phyloP scores from a whole-genome alignment of 2,888 invertebrate genomes.

The Koerneria pararmatus region DNA sequence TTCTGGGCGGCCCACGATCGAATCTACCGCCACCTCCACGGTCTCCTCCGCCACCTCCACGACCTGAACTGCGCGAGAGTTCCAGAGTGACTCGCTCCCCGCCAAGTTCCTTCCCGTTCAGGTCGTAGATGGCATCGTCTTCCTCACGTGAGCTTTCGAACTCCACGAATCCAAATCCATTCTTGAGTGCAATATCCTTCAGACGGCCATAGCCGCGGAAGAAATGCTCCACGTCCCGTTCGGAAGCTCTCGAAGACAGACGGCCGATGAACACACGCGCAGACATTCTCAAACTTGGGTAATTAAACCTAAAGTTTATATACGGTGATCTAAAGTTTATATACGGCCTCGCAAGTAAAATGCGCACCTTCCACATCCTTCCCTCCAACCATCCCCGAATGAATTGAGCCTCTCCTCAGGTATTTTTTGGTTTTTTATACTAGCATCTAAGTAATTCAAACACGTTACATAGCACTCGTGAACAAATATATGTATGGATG shows the following conservation, averaged over 20 bases:
- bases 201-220: constrained; percentile 91
- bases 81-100: constrained; percentile 62
- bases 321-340: no score
- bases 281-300: no score
- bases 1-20: no score
- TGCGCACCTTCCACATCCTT: no score
- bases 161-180: constrained; percentile 90
- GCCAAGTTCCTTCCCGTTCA: constrained; percentile 64
- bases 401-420: no score
- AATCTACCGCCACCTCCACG: constrained; percentile 28
- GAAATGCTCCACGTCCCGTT: constrained; percentile 90
- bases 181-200: constrained; percentile 88
- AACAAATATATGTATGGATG: no score
- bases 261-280: constrained; percentile 73
- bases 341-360: no score
- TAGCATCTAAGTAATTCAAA: no score
- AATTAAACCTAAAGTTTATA: no score
- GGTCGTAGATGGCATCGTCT: constrained; percentile 65
- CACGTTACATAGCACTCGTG: no score
- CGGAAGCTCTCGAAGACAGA: constrained; percentile 75
- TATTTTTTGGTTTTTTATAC: no score
- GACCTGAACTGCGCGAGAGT: constrained; percentile 43
- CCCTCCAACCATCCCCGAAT: no score
- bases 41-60: constrained; percentile 22
- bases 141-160: constrained; percentile 65